Evolutionary conservation across 2,113 vertebrate genomes (phyloP), one percentile per base, ranked within the genome.

Genomic region (Cryptotis parvus): DNA sequence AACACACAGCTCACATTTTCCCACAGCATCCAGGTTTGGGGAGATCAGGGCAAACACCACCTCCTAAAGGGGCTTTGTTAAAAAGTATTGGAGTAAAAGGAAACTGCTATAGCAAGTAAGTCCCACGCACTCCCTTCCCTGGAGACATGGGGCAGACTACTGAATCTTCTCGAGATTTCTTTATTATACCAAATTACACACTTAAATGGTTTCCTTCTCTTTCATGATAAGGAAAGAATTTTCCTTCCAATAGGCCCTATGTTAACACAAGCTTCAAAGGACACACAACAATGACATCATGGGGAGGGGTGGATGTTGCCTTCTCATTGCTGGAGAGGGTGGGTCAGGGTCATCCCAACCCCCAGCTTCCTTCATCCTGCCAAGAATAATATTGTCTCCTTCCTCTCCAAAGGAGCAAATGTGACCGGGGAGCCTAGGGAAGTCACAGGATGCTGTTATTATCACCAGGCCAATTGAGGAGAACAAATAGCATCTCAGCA

Each of bases 401-500:
- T 91, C 41, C 43, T 82, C 78, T 90, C 89, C 83, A 70, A 70
- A 15, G 49, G 63, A 90, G 92, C 73, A 90, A 95, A 96, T 84
- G 90, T 92, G 94, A 94, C 93, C 93, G 85, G 31, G 84, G 78
- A 94, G 95, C 82, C 79, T 66, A 78, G 87, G 79, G 69, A 68
- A 96, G 72, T 88, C 68, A 65, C 63, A 43, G 86, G 92, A 93
- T 66, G 80, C 76, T 82, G 69, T 87, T 84, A 87, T 91, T 86
- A 95, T 86, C 94, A 87, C 35, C 76, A 93, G 92, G 85, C 85
- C 96, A 88, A 90, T 72, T 96, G 95, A 94, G 85, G 92, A 96
- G 93, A 96, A 95, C 92, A 94, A 96, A 94, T 73, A 91, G 85
- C 58, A 87, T 69, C 45, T 14, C 45, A 16, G 86, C 63, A 89